phyloP scores from a whole-genome alignment of 2,888 invertebrate genomes.

The Crepidodera aurea region DNA sequence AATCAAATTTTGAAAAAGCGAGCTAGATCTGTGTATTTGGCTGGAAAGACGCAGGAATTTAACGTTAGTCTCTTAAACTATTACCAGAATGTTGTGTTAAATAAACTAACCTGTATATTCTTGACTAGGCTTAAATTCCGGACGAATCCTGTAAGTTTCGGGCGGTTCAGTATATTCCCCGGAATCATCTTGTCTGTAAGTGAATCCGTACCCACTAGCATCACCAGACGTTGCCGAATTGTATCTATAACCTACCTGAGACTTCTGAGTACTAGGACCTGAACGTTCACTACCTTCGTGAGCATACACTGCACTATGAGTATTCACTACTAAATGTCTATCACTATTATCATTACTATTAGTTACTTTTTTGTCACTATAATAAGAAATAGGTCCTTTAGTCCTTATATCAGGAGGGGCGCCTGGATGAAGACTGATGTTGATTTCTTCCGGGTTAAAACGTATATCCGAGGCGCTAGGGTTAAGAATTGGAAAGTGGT shows the following conservation, averaged over 20 bases:
- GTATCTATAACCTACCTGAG: constrained; percentile 3
- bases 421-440: constrained; percentile 58
- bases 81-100: too few species aligned
- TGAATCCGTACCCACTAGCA: constrained; percentile 50
- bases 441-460: constrained; percentile 60
- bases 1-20: too few species aligned
- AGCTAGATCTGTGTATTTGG: too few species aligned
- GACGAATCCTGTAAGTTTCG: constrained; percentile 33
- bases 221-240: constrained; percentile 42
- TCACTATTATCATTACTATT: constrained; percentile 24
- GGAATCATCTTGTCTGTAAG: constrained; percentile 45
- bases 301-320: constrained; percentile 35
- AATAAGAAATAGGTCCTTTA: constrained; percentile 38
- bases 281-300: constrained; percentile 10
- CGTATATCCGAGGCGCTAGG: constrained; percentile 53
- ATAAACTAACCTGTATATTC: constrained; percentile 33
- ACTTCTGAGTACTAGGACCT: constrained; percentile 7
- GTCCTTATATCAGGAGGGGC: constrained; percentile 54
- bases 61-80: too few species aligned
- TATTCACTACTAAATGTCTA: constrained; percentile 42
- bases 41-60: too few species aligned
- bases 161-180: constrained; percentile 39
- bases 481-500: constrained; percentile 55
- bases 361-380: constrained; percentile 39
- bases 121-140: constrained; percentile 34